phyloP scores from a whole-genome alignment of 2,888 invertebrate species.

The Lasioglossum zephyrum region DNA sequence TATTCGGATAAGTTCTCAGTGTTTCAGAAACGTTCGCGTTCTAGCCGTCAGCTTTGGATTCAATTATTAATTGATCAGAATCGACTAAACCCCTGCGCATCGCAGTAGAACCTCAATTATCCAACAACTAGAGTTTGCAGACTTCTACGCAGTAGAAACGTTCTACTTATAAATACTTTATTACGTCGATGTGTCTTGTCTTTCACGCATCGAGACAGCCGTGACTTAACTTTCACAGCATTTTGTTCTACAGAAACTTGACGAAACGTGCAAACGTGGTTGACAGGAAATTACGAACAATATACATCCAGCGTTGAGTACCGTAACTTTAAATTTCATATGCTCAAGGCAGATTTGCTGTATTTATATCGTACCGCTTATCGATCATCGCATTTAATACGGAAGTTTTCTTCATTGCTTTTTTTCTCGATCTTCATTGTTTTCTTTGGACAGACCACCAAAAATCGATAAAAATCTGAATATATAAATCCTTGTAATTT shows the following conservation, averaged over 20 bases:
- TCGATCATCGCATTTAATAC: too few relatives aligned
- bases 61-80: background rate
- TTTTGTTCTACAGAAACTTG: background rate
- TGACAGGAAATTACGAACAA: background rate
- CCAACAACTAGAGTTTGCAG: background rate
- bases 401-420: too few relatives aligned
- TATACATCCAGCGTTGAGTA: background rate
- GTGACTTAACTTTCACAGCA: background rate
- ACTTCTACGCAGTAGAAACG: background rate
- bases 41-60: background rate
- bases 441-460: too few relatives aligned
- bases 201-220: background rate
- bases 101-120: background rate
- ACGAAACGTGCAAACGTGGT: background rate
- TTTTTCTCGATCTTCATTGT: too few relatives aligned
- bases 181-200: background rate
- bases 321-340: too few relatives aligned
- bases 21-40: background rate
- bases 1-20: background rate
- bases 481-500: background rate
- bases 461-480: background rate
- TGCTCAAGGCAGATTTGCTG: background rate
- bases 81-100: background rate
- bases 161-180: background rate
- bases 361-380: background rate